These are phyloP conservation scores for Esox lucius DNA, from an alignment of 2,797 vertebrate species.

Conservation along the genomic window DNA sequence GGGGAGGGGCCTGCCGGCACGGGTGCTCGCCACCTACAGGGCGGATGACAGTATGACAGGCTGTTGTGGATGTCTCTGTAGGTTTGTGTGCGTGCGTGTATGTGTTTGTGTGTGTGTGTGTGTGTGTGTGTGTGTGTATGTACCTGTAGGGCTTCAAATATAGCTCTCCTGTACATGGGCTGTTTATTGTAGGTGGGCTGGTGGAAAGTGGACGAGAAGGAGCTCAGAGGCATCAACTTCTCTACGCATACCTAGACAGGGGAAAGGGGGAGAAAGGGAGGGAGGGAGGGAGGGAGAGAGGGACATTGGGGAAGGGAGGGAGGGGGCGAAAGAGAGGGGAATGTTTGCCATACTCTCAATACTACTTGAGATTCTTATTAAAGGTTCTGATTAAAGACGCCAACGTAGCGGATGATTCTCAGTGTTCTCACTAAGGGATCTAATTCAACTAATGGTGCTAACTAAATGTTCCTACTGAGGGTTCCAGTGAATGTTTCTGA, in stretches of 20 bases:
- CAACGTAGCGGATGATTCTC: too few relatives aligned
- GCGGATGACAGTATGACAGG: background rate
- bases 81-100: background rate
- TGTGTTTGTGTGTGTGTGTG: background rate
- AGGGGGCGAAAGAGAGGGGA: conserved; percentile 4
- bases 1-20: conserved; percentile 82
- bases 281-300: background rate
- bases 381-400: too few relatives aligned
- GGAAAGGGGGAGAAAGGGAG: background rate
- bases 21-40: conserved; percentile 83
- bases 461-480: too few relatives aligned
- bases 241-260: conserved; percentile 86
- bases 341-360: background rate
- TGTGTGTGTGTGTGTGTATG: conserved; percentile 24
- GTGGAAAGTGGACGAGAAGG: conserved; percentile 90
- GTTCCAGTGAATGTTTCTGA: too few relatives aligned
- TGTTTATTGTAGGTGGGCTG: conserved; percentile 89
- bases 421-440: too few relatives aligned
- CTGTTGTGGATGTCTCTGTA: background rate
- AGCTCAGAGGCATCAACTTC: conserved; percentile 86
- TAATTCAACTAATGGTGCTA: too few relatives aligned
- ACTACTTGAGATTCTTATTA: too few relatives aligned
- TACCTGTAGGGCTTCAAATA: conserved; percentile 93
- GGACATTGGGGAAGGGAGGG: background rate
- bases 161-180: conserved; percentile 92